Evolutionary conservation across 2,113 vertebrate species (phyloP).

Genomic region (Eptesicus fuscus): DNA sequence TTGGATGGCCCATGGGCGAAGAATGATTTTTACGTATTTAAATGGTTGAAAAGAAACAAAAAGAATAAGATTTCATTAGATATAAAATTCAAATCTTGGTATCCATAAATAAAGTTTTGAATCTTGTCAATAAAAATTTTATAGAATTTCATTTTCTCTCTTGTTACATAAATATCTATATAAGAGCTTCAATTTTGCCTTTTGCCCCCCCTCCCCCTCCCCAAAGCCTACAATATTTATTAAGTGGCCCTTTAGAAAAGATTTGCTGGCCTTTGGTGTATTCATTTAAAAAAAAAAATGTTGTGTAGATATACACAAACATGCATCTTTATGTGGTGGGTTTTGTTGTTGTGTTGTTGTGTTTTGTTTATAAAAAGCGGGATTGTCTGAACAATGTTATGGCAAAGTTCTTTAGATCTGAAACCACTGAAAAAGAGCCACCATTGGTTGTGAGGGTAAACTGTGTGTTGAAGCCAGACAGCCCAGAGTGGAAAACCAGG

Average conservation of each 20-base stretch:
- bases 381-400: neutral
- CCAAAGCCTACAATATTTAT: neutral
- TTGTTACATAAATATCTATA: neutral
- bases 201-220: neutral
- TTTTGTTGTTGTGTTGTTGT: neutral
- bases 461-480: neutral
- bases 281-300: neutral
- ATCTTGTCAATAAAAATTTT: neutral
- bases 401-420: neutral
- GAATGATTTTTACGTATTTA: neutral
- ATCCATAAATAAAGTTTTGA: neutral
- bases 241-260: neutral
- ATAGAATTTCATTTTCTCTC: conserved; percentile 11
- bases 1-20: neutral
- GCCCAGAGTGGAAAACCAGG: neutral
- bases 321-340: neutral
- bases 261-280: neutral
- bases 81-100: neutral
- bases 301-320: neutral
- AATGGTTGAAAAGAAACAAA: neutral
- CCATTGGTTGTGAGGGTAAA: neutral
- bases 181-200: neutral
- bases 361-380: neutral
- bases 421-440: neutral
- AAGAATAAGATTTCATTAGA: neutral